Conservation (phyloP, 2,797 vertebrate species). For the Choloepus didactylus region DNA sequence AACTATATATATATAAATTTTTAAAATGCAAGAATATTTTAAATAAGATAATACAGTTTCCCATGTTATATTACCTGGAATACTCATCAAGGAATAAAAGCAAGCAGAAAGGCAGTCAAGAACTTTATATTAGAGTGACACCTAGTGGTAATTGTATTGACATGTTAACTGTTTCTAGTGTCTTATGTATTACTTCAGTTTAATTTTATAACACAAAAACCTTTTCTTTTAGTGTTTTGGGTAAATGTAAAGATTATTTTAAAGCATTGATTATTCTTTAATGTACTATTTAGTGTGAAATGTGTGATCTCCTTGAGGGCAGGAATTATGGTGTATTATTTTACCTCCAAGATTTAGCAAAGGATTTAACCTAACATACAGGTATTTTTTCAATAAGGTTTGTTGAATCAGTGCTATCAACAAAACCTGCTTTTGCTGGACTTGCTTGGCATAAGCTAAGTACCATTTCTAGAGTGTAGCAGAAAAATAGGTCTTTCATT, state of each 20-base stretch:
- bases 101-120: neutral
- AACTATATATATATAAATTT: neutral
- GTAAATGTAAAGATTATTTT: constrained; percentile 55
- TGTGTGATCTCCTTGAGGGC: neutral
- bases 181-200: constrained; percentile 62
- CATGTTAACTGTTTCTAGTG: constrained; percentile 56
- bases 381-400: constrained; percentile 59
- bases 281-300: constrained; percentile 7
- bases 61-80: constrained; percentile 42
- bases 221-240: constrained; percentile 55
- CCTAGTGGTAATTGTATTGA: constrained; percentile 81
- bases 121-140: constrained; percentile 85
- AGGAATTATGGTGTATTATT: constrained; percentile 41
- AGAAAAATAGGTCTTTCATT: constrained; percentile 46
- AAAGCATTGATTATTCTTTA: neutral
- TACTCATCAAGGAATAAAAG: constrained; percentile 6
- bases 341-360: neutral
- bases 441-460: neutral
- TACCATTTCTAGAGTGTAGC: constrained; percentile 47
- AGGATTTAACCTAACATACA: constrained; percentile 13
- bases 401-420: constrained; percentile 26
- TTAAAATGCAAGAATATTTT: constrained; percentile 46
- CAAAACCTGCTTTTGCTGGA: constrained; percentile 31
- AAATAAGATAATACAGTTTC: constrained; percentile 41
- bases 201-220: constrained; percentile 50